phyloP scores from a whole-genome alignment of 1,140 invertebrate genomes.

The Bombus balteatus region DNA sequence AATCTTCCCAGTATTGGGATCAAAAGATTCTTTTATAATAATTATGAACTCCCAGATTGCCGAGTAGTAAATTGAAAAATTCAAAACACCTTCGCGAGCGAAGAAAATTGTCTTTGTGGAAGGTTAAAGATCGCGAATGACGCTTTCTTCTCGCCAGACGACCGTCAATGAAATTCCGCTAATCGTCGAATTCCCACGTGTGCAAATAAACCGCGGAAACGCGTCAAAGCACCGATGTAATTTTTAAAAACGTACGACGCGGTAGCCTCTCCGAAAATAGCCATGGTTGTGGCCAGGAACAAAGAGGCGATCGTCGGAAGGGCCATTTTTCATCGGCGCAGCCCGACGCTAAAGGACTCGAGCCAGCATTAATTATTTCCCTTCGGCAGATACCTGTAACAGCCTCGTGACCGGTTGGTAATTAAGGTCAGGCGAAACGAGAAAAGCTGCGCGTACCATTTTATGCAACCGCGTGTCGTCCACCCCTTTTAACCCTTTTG shows the following conservation, averaged over 20 bases:
- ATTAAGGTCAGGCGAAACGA: conserved; percentile 49
- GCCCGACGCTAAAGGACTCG: neutral
- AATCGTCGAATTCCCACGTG: neutral
- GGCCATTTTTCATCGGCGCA: conserved; percentile 30
- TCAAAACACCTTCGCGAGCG: no score
- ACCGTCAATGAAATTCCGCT: neutral
- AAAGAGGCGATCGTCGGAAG: neutral
- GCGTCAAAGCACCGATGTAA: conserved; percentile 13
- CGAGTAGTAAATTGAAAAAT: neutral
- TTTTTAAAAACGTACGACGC: neutral
- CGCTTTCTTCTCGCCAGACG: no score
- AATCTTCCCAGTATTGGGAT: no score
- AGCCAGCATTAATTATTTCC: conserved; percentile 41
- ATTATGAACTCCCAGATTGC: no score
- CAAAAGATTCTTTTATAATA: no score
- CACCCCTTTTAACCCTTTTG: conserved; percentile 12
- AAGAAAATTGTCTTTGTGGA: neutral
- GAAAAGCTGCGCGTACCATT: conserved; percentile 15
- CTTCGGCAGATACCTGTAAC: conserved; percentile 16
- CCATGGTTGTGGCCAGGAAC: conserved; percentile 26
- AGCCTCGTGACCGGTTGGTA: conserved; percentile 42
- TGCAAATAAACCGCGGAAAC: neutral
- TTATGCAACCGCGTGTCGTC: conserved; percentile 9
- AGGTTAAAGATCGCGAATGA: neutral
- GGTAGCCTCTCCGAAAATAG: conserved; percentile 36